Evolutionary conservation across 2,797 vertebrate genomes (phyloP).

Genomic region (Schizopygopsis pylzovi): DNA sequence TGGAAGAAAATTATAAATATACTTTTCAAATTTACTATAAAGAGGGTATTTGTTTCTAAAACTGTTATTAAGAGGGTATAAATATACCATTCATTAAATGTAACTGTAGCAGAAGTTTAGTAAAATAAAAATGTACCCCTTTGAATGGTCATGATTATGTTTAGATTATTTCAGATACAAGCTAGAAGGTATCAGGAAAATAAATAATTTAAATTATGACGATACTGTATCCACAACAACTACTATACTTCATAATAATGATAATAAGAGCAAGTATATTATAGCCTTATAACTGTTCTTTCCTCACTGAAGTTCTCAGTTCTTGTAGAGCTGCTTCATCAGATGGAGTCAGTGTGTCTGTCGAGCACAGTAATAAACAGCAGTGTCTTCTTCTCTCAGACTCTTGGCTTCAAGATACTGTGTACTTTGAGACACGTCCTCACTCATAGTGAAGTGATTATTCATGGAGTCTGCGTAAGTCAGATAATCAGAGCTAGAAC

Average conservation of each 20-base stretch:
- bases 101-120: too few species aligned
- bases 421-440: slow-evolving; percentile 36
- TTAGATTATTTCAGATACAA: too few species aligned
- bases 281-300: neutral
- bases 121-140: too few species aligned
- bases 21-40: neutral
- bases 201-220: too few species aligned
- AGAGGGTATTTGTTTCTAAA: neutral
- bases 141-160: too few species aligned
- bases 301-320: neutral
- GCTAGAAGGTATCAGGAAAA: too few species aligned
- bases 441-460: slow-evolving; percentile 33
- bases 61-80: neutral
- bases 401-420: slow-evolving; percentile 50
- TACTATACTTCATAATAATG: neutral
- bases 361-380: slow-evolving; percentile 47
- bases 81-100: too few species aligned
- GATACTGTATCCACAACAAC: too few species aligned
- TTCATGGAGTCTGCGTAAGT: slow-evolving; percentile 8
- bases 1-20: too few species aligned
- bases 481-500: neutral
- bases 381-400: slow-evolving; percentile 54
- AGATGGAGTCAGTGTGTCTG: neutral
- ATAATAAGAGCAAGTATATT: neutral
- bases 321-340: slow-evolving; percentile 15